These are phyloP conservation scores for Neosalanx taihuensis DNA, from an alignment of 2,797 vertebrate species.

Conservation along the genomic window DNA sequence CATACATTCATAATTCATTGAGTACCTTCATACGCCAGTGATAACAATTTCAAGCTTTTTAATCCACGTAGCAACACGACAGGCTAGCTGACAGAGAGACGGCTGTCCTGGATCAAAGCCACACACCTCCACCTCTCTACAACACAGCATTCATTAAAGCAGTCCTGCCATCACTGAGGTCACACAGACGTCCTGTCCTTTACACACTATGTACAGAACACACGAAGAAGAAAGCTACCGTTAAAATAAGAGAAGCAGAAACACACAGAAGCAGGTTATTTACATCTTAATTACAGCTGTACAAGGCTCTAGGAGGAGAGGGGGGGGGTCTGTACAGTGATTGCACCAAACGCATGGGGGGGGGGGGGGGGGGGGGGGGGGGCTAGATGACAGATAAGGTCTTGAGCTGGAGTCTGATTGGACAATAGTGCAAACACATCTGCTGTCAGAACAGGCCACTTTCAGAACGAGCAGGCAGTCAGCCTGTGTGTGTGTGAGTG, in stretches of 20 bases:
- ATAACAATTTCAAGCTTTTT: background rate
- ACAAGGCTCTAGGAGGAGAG: slow-evolving; percentile 41
- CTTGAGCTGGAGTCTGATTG: slow-evolving; percentile 38
- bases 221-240: slow-evolving; percentile 38
- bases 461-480: background rate
- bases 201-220: slow-evolving; percentile 40
- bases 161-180: slow-evolving; percentile 29
- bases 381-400: background rate
- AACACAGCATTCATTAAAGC: slow-evolving; percentile 43
- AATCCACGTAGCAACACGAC: slow-evolving; percentile 18
- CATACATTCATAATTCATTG: background rate
- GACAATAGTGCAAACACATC: slow-evolving; percentile 81
- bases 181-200: slow-evolving; percentile 33
- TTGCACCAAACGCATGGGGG: slow-evolving; percentile 29
- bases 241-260: slow-evolving; percentile 37
- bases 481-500: too few species aligned
- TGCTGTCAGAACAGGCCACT: slow-evolving; percentile 48
- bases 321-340: slow-evolving; percentile 34
- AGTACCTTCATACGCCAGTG: background rate
- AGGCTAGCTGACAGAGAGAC: slow-evolving; percentile 12
- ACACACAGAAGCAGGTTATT: slow-evolving; percentile 52
- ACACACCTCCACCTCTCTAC: slow-evolving; percentile 58
- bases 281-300: slow-evolving; percentile 65
- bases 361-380: slow-evolving; percentile 3
- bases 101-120: slow-evolving; percentile 30